phyloP scores from a whole-genome alignment of 2,888 invertebrate species.

The Fragum sueziense region DNA sequence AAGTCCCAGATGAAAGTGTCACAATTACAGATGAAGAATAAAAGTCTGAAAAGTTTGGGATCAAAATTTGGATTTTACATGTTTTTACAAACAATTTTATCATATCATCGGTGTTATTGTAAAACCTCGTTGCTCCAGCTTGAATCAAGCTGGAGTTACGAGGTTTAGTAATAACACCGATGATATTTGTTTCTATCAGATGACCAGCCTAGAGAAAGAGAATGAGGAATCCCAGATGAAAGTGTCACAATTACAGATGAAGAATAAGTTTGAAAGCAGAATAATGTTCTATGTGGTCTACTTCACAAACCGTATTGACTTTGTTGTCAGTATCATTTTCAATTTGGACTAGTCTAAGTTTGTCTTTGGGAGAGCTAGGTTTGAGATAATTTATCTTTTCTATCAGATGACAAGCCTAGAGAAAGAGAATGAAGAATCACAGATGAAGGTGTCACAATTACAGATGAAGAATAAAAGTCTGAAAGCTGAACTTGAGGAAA shows the following conservation, averaged over 20 bases:
- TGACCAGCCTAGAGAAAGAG: background rate
- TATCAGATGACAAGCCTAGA: conserved; percentile 64
- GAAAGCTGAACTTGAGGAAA: conserved; percentile 68
- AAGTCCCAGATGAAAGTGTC: conserved; percentile 65
- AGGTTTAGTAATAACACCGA: too few relatives aligned
- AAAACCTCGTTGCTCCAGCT: too few relatives aligned
- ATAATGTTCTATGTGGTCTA: too few relatives aligned
- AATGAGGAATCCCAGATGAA: background rate
- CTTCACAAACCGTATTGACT: too few relatives aligned
- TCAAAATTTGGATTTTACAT: too few relatives aligned
- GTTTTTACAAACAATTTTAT: too few relatives aligned
- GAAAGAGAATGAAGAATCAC: conserved; percentile 64
- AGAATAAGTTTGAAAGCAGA: background rate
- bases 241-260: background rate
- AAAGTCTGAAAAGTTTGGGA: conserved; percentile 69
- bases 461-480: conserved; percentile 74
- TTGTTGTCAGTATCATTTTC: too few relatives aligned
- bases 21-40: conserved; percentile 73
- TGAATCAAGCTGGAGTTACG: too few relatives aligned
- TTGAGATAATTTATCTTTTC: background rate
- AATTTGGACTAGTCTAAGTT: too few relatives aligned
- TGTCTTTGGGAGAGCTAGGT: background rate
- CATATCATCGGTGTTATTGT: too few relatives aligned
- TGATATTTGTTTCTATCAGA: too few relatives aligned
- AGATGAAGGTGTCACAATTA: conserved; percentile 68